phyloP scores from a whole-genome alignment of 2,888 invertebrate species.

The Leptopilina syphax region DNA sequence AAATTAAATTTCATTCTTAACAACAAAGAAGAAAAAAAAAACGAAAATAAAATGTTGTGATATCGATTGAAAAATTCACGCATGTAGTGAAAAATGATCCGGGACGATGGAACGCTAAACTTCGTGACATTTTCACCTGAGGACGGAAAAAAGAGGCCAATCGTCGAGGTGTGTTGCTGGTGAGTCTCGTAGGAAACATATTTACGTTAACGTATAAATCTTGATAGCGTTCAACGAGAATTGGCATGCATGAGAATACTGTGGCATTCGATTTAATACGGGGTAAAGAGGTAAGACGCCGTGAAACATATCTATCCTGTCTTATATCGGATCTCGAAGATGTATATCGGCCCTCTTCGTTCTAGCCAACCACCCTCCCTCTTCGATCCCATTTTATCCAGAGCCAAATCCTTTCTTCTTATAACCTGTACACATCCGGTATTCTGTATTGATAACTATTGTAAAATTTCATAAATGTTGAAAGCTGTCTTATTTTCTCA shows the following conservation, averaged over 20 bases:
- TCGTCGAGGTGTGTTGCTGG: constrained; percentile 26
- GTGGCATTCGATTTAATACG: constrained; percentile 75
- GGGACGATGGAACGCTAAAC: not conserved
- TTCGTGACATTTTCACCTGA: constrained; percentile 1
- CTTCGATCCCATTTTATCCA: constrained; percentile 55
- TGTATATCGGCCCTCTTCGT: constrained; percentile 65
- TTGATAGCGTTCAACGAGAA: constrained; percentile 63
- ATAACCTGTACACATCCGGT: not conserved
- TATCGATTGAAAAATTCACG: not conserved
- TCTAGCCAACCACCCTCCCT: constrained; percentile 43
- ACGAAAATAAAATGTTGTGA: not conserved
- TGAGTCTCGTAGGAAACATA: constrained; percentile 64
- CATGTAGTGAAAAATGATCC: not conserved
- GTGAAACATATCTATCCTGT: constrained; percentile 74
- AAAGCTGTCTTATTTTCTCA: not conserved
- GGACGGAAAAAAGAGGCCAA: not conserved
- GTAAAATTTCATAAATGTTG: not conserved
- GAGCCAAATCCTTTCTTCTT: constrained; percentile 50
- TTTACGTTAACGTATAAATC: constrained; percentile 75
- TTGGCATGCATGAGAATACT: constrained; percentile 76
- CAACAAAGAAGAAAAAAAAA: not conserved
- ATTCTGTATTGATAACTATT: constrained; percentile 11
- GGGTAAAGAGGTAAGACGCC: constrained; percentile 72
- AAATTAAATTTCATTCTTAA: too few species aligned
- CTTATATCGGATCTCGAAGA: constrained; percentile 74